phyloP scores from a whole-genome alignment of 2,113 vertebrate species.

The Egretta garzetta region DNA sequence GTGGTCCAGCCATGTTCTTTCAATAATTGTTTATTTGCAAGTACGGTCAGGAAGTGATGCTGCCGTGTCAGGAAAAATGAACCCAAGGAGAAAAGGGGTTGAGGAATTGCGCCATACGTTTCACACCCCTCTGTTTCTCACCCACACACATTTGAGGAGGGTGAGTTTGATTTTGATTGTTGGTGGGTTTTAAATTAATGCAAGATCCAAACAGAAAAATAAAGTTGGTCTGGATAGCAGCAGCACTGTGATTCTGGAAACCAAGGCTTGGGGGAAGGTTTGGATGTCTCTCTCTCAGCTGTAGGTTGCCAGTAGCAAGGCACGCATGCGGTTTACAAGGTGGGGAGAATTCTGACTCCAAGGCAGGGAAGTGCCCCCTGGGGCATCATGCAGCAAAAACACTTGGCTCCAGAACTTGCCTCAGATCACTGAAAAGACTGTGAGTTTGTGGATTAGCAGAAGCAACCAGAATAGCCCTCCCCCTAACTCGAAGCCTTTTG shows the following conservation, averaged over 20 bases:
- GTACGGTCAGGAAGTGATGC: background rate
- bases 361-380: background rate
- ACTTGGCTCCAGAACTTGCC: background rate
- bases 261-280: background rate
- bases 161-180: background rate
- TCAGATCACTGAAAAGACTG: background rate
- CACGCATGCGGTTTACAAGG: background rate
- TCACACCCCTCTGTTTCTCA: background rate
- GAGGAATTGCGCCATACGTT: background rate
- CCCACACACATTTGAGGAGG: background rate
- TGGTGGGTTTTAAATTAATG: background rate
- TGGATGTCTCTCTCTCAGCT: background rate
- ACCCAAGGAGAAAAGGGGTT: background rate
- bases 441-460: background rate
- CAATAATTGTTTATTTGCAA: conserved; percentile 26
- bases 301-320: background rate
- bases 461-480: background rate
- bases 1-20: conserved; percentile 38
- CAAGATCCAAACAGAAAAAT: conserved; percentile 1
- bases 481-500: background rate
- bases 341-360: background rate
- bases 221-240: background rate
- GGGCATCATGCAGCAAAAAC: background rate
- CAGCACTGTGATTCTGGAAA: background rate
- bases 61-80: background rate